These are phyloP conservation scores for Eleginops maclovinus DNA, from an alignment of 2,113 vertebrate genomes.

Conservation along the genomic window DNA sequence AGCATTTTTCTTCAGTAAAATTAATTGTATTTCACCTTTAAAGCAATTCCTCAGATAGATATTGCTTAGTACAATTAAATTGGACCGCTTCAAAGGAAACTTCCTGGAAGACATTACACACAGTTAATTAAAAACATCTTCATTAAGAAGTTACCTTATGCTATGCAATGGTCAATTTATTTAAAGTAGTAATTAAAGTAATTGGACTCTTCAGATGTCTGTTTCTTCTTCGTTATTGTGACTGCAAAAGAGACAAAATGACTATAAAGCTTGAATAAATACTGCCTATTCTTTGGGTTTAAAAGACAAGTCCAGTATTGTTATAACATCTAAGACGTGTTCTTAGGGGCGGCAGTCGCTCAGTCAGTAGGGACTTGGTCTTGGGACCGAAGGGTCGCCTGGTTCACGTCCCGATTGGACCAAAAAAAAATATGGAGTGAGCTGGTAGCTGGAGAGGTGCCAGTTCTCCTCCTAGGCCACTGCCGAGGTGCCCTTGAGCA, in stretches of 20 bases:
- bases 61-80: constrained; percentile 8
- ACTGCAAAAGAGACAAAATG: constrained; percentile 38
- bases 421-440: too few relatives aligned
- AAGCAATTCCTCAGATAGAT: background rate
- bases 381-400: too few relatives aligned
- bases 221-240: constrained; percentile 30
- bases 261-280: constrained; percentile 45
- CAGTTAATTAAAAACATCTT: constrained; percentile 35
- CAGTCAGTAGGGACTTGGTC: too few relatives aligned
- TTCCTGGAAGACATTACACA: constrained; percentile 14
- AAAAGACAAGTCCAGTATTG: constrained; percentile 29
- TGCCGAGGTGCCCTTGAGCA: too few relatives aligned
- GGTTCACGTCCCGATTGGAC: too few relatives aligned
- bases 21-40: background rate
- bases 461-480: too few relatives aligned
- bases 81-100: background rate
- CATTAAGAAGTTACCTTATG: constrained; percentile 36
- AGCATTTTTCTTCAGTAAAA: constrained; percentile 15
- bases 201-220: constrained; percentile 45
- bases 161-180: constrained; percentile 31
- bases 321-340: too few relatives aligned
- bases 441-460: too few relatives aligned
- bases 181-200: constrained; percentile 49
- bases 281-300: constrained; percentile 4
- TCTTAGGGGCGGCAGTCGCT: too few relatives aligned